These are phyloP conservation scores for Calosoma granatense DNA, from an alignment of 1,140 invertebrate genomes.

Conservation along the genomic window DNA sequence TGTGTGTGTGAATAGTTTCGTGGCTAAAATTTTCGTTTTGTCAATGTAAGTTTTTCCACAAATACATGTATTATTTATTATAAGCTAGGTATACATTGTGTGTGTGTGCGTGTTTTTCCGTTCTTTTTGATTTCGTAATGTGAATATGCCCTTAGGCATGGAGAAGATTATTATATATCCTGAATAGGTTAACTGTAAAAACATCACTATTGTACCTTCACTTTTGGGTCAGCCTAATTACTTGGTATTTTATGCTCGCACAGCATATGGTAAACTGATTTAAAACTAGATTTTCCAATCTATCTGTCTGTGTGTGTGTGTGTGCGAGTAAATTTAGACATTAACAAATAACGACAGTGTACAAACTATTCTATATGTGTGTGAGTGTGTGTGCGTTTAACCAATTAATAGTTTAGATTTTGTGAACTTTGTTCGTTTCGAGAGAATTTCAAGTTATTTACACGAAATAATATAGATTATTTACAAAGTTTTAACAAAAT, in stretches of 20 bases:
- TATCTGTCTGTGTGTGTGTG: too few relatives aligned
- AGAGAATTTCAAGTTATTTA: too few relatives aligned
- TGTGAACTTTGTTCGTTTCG: too few relatives aligned
- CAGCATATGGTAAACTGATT: neutral
- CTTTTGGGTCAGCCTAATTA: constrained; percentile 8
- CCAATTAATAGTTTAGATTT: too few relatives aligned
- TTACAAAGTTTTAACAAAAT: too few relatives aligned
- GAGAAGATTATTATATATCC: constrained; percentile 4
- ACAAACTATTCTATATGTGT: too few relatives aligned
- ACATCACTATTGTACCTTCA: constrained; percentile 1
- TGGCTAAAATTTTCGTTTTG: constrained; percentile 2
- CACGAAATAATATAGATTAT: too few relatives aligned
- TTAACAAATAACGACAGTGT: too few relatives aligned
- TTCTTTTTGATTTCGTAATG: neutral
- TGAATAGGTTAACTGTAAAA: constrained; percentile 8
- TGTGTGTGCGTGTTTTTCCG: constrained; percentile 7
- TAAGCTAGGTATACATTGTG: neutral
- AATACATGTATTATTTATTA: constrained; percentile 12
- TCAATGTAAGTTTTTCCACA: constrained; percentile 15
- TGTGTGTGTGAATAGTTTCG: neutral
- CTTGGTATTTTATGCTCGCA: constrained; percentile 1
- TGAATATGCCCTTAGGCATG: neutral
- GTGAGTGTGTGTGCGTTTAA: too few relatives aligned
- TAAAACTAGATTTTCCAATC: constrained; percentile 3
- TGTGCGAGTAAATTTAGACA: neutral